Evolutionary conservation across 2,797 vertebrate species (phyloP).

Genomic region (Microcaecilia unicolor): DNA sequence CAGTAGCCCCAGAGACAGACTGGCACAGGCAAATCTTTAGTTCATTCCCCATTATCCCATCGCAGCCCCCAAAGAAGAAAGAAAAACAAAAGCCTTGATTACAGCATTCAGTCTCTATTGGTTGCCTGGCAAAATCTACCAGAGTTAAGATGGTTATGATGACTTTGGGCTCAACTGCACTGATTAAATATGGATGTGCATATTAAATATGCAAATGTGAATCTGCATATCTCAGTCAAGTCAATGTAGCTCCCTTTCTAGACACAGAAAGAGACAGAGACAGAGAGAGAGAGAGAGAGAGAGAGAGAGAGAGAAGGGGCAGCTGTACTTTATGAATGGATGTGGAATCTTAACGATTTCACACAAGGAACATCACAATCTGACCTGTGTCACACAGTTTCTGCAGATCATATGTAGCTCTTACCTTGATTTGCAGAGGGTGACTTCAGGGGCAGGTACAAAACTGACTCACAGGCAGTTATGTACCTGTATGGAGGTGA

Average conservation of each 20-base stretch:
- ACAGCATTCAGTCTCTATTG: constrained; percentile 3
- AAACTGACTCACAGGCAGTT: no score
- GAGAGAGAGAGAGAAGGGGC: background rate
- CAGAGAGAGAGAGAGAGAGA: no score
- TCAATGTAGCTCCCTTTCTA: no score
- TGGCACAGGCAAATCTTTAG: fast-evolving
- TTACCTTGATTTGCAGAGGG: no score
- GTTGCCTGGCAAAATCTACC: constrained; percentile 11
- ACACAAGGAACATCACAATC: no score
- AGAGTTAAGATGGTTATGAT: constrained; percentile 26
- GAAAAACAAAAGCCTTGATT: fast-evolving
- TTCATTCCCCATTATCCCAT: background rate
- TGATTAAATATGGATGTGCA: constrained; percentile 33
- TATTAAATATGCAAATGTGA: constrained; percentile 27
- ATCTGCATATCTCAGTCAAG: constrained; percentile 27
- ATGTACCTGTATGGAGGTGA: no score
- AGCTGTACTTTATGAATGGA: no score
- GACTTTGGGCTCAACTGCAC: constrained; percentile 25
- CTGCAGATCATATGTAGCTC: no score
- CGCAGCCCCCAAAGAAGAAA: background rate
- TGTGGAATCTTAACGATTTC: no score
- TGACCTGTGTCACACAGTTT: no score
- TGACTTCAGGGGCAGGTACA: no score
- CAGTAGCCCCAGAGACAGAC: background rate
- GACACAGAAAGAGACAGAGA: no score